Conservation (phyloP, 2,888 invertebrate species). For the Conus canariensis region DNA sequence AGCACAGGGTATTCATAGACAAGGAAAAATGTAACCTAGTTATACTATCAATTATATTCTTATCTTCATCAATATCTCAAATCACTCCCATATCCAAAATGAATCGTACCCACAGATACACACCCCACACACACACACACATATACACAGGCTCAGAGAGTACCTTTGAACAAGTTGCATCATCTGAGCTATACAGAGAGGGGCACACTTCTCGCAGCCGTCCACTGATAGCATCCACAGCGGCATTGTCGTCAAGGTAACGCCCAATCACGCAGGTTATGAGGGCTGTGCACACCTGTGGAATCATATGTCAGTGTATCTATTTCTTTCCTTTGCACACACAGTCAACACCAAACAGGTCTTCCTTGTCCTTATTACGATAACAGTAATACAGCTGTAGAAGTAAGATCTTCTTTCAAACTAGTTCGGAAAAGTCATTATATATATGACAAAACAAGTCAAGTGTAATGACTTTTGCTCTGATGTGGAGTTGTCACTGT, state of each 20-base stretch:
- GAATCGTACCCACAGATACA: no score
- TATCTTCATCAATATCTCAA: no score
- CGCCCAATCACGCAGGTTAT: slow-evolving; percentile 92
- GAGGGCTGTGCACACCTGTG: slow-evolving; percentile 82
- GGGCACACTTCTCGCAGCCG: slow-evolving; percentile 95
- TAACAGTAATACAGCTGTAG: no score
- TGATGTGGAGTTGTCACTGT: no score
- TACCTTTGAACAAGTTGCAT: slow-evolving; percentile 96
- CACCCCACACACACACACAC: background rate
- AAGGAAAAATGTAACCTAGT: no score
- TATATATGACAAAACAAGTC: no score
- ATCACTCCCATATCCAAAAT: no score
- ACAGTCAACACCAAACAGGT: background rate
- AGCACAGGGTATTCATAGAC: no score
- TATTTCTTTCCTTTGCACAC: background rate
- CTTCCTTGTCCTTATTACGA: background rate
- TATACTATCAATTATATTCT: no score
- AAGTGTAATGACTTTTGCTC: no score
- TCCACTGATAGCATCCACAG: slow-evolving; percentile 93
- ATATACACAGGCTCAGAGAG: slow-evolving; percentile 35
- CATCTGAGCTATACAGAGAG: slow-evolving; percentile 94
- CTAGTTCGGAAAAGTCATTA: no score
- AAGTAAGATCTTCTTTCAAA: no score
- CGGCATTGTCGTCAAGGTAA: slow-evolving; percentile 96
- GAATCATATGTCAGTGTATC: background rate